Base-by-base conservation (phyloP, 2,888 invertebrate species). In the Coremacera marginata region DNA sequence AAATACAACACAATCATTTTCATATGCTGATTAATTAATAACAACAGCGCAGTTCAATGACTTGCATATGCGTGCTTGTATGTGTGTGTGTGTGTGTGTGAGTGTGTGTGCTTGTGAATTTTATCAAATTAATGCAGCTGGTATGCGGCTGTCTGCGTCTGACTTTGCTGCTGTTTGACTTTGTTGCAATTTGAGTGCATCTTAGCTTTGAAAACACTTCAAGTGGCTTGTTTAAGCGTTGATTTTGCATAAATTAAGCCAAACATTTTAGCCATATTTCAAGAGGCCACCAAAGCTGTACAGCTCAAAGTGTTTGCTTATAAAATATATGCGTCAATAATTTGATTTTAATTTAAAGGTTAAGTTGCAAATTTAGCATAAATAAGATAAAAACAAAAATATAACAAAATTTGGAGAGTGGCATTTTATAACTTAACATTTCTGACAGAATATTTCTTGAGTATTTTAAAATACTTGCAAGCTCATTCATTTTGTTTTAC, bases 41-140 rank as follows among this genome's bases (percentile, higher is more conserved):
- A 52, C 70, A 70, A 70, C 14, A 52, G 11, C 11, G 14, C 3
- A 70, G 70, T 70, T 70, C 70, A 52, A 52, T 70, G 70, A 52
- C 70, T 52, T 37, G 27, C 63, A 11, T 14, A 14, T 44, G 44
- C 11, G 44, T 44, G 44, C 11, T 11, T 11, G 3, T 62, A 11
- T 34, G n/a, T 63, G 63, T 63, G 34, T 34, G 63, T 63, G 0
- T 63, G n/a, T 16, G 0, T 25, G 14, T 62, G 27, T 34, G 62
- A 16, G 31, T 62, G 63, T 34, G 63, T 62, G 0, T 62, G 31
- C 4, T 3, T 62, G 27, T 63, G 16, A 34, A 19, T 63, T 27
- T 34, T 5, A 44, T 44, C 11, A 44, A 11, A 44, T 44, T 44
- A 0, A 44, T 44, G 44, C 44, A 11, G 44, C 44, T 44, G 4